Evolutionary conservation across 2,797 vertebrate genomes (phyloP), one percentile per base, ranked within the genome.

Genomic region (Eidolon dupreanum): DNA sequence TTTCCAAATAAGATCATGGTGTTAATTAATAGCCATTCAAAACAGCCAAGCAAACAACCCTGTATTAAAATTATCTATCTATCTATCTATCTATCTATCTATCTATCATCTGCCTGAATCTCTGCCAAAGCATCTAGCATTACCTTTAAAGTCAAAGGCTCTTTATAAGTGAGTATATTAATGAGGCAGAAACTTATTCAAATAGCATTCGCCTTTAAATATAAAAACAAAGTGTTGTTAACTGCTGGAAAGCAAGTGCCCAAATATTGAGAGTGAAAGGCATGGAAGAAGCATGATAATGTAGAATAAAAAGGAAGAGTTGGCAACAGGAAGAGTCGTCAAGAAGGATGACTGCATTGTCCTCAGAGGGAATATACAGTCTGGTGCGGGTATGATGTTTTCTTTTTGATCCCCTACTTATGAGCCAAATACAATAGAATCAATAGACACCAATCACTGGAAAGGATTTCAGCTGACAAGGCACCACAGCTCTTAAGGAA

Each of bases 1-100:
- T 97, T 95, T 97, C 89, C 73, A 74, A 94, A 95, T 98, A 98
- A 98, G 55, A 97, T 96, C 81, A 59, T 1, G 1, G 38, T 96
- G 53, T 96, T 98, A 98, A 97, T 0, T 12, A 98, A 98, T 84
- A 97, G 36, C 22, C 81, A 95, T 96, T 98, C 97, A 31, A 97
- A 98, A 98, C 43, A 96, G 83, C 1, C 53, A 92, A 83, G 83
- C 63, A 81, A 91, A 90, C 49, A 96, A 96, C n/a, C 49, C 90
- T 87, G 66, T 73, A 65, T 88, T 90, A 83, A 16, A 17, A 97
- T 90, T 74, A 51, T 65, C 31, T 49, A 33, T 19, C 28, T 81
- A n/a, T 81, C 16, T 79, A 43, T 43, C 77, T 61, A 28, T 11
- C 75, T 57, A n/a, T 63, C 12, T 63, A 63, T 63, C 61, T 63